phyloP scores from a whole-genome alignment of 1,140 invertebrate genomes.

The Micrasema minimum region DNA sequence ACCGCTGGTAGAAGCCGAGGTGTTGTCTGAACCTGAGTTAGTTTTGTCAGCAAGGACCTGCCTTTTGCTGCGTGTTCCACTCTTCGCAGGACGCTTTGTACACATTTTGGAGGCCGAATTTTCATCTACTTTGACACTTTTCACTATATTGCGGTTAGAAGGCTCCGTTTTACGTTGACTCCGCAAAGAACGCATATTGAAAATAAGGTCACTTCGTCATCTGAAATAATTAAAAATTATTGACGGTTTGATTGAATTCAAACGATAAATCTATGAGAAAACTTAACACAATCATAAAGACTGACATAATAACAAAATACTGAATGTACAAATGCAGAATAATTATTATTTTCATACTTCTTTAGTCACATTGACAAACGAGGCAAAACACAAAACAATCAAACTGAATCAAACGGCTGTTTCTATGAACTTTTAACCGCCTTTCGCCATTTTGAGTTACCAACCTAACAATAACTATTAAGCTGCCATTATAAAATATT shows the following conservation, averaged over 20 bases:
- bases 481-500: background rate
- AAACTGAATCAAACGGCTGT: no score
- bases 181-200: conserved; percentile 39
- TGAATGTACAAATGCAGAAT: background rate
- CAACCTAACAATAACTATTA: conserved; percentile 20
- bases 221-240: conserved; percentile 13
- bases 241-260: no score
- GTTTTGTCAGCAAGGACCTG: conserved; percentile 47
- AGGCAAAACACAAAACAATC: conserved; percentile 23
- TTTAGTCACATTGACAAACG: conserved; percentile 16
- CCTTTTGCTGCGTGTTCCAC: conserved; percentile 26
- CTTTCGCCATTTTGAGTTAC: conserved; percentile 13
- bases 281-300: background rate
- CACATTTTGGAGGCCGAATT: conserved; percentile 36
- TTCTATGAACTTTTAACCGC: conserved; percentile 36
- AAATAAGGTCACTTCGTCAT: conserved; percentile 17
- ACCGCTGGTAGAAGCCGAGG: conserved; percentile 21
- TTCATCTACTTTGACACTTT: conserved; percentile 20
- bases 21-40: conserved; percentile 47
- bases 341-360: conserved; percentile 8
- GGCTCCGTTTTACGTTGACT: conserved; percentile 33
- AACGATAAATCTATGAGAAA: background rate
- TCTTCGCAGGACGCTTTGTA: conserved; percentile 24
- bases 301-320: background rate
- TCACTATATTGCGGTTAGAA: conserved; percentile 13